Evolutionary conservation across 2,113 vertebrate genomes (phyloP), one percentile per base, ranked within the genome.

Genomic region (Papio anubis): DNA sequence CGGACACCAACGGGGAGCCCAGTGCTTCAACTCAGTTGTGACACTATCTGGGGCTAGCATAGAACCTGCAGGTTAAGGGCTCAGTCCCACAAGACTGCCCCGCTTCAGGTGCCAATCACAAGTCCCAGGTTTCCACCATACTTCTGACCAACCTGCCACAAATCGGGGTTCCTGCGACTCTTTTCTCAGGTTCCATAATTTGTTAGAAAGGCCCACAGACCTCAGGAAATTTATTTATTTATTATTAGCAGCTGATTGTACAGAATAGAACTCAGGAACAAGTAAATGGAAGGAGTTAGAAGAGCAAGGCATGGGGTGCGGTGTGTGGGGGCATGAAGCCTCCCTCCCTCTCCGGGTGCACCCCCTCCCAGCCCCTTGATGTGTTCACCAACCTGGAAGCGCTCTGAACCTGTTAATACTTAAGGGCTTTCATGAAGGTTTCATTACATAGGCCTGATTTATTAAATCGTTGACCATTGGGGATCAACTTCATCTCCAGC

Each of bases 271-370:
- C 1, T 17, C n/a, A 43, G 27, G 27, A 43, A 35, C 13, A 40
- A 6, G 17, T n/a, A 50, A 66, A 55, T 55, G 27, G 32, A 55
- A 66, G 9, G 43, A 45, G 25, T 13, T 30, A 4, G 18, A 2
- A 61, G 55, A 35, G 7, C 70, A 84, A 21, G 57, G 72, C 35
- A 7, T 30, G 7, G 6, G 25, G 8, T 66, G 6, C 40, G 35
- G 20, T 6, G 8, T 20, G 40, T 30, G 21, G 3, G 6, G 18
- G 0, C 2, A 70, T 4, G 43, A 35, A 52, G 7, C 16, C 68
- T 48, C 16, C 13, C 13, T 20, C 16, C 6, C 11, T 64, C 20
- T 20, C n/a, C 1, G 2, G 20, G 23, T 18, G 32, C 1, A 40
- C 32, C 45, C 52, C 38, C 18, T 48, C 35, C 38, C 16, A 45